Percentiles rank a stretch among this genome's conserved stretches.
Conservation (phyloP, 2,113 vertebrate genomes). For the Oncorhynchus gorbuscha region DNA sequence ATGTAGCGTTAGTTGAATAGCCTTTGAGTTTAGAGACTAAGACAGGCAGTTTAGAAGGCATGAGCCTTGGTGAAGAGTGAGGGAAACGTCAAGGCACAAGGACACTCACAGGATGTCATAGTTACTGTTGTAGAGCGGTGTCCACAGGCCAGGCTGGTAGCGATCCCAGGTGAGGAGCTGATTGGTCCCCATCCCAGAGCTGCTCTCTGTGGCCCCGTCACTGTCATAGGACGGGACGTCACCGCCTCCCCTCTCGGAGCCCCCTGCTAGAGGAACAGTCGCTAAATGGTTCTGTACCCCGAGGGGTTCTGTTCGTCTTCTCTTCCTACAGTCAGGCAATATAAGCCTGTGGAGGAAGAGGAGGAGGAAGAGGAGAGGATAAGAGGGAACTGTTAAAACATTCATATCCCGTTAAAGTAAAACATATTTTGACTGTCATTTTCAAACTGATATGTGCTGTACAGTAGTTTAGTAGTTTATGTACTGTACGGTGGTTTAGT, state of each 20-base stretch:
- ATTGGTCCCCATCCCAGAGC: constrained; percentile 57
- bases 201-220: constrained; percentile 60
- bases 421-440: background rate
- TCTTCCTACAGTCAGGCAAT: constrained; percentile 74
- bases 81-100: background rate
- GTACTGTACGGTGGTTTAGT: too few relatives aligned
- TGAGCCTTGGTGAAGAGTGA: too few relatives aligned
- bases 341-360: constrained; percentile 51
- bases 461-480: too few relatives aligned
- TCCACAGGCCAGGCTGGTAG: constrained; percentile 77
- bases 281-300: constrained; percentile 51
- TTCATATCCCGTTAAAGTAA: background rate
- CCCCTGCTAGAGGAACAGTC: constrained; percentile 60
- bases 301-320: constrained; percentile 71
- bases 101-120: constrained; percentile 81
- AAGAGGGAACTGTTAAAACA: background rate
- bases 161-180: constrained; percentile 82
- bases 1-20: too few relatives aligned
- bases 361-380: constrained; percentile 8
- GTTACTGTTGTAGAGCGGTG: constrained; percentile 69
- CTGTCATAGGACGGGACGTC: constrained; percentile 57
- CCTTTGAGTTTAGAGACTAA: too few relatives aligned
- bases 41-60: too few relatives aligned
- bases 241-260: constrained; percentile 45
- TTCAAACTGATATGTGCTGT: background rate